Evolutionary conservation across 1,140 invertebrate genomes (phyloP), one percentile per base, ranked within the genome.

Genomic region (Nasonia longicornis): DNA sequence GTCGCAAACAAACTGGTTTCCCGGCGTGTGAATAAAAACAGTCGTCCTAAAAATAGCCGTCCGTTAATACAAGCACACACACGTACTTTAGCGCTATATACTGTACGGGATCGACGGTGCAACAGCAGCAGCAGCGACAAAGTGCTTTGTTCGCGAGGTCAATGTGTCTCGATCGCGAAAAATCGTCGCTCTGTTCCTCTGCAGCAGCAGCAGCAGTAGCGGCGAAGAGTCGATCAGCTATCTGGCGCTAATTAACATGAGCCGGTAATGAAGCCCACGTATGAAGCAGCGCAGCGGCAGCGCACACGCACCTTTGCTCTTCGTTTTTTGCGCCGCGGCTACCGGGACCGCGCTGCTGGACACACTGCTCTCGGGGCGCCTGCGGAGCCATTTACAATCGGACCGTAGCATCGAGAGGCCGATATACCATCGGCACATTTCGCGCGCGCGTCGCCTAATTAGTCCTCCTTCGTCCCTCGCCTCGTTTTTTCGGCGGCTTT

Each of bases 181-280:
- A 80, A 84, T 80, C 79, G 79, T 82, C 77, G 79, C 79, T 67
- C 29, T 22, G 38, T 75, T 77, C 31, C 74, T 74, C 71, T 83
- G 73, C 83, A 85, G 52, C 52, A 58, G 52, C 52, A 52, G 48
- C 48, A 52, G 16, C 12, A 52, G 12, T 14, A 52, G 52, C 52
- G n/a, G 45, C 45, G 14, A 10, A 48, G 81, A 84, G 84, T 83
- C 85, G 88, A 89, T 87, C 87, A 84, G 84, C 85, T 88, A 89
- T 88, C 87, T 85, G 83, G 85, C 84, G 86, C 89, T 89, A 89
- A 89, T 89, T 89, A 89, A 89, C 88, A 89, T 86, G 88, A 85
- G 81, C 85, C 86, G 86, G 87, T 89, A 89, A 89, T 89, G 89
- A 89, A 89, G 87, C 87, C 83, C 85, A 86, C 86, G 87, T 89